Conservation (phyloP, 2,797 vertebrate genomes). For the Protosalanx chinensis region DNA sequence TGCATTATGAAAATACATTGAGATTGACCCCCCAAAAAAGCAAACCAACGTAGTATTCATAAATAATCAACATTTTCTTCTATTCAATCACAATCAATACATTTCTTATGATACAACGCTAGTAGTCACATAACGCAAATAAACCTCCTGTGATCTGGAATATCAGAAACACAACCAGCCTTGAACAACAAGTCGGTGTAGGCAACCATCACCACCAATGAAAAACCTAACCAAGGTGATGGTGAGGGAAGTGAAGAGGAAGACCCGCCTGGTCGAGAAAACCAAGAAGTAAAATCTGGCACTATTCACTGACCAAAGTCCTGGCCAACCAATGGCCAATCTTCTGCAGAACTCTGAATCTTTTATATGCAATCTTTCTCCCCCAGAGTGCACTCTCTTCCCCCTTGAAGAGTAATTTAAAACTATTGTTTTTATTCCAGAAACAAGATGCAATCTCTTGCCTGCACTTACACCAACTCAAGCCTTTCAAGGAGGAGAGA, state of each 20-base stretch:
- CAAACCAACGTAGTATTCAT: slow-evolving; percentile 69
- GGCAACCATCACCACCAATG: slow-evolving; percentile 26
- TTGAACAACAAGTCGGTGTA: slow-evolving; percentile 27
- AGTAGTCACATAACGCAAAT: slow-evolving; percentile 65
- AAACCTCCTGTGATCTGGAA: slow-evolving; percentile 43
- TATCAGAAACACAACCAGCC: slow-evolving; percentile 42
- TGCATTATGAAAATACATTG: slow-evolving; percentile 71
- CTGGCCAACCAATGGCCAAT: slow-evolving; percentile 25
- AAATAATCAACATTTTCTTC: slow-evolving; percentile 67
- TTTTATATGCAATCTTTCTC: slow-evolving; percentile 35
- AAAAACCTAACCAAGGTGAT: slow-evolving; percentile 31
- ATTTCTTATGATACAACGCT: slow-evolving; percentile 71
- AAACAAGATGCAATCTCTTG: not conserved
- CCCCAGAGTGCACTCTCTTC: not conserved
- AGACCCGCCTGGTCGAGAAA: slow-evolving; percentile 43
- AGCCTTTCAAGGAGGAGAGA: not conserved
- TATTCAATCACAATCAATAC: slow-evolving; percentile 56
- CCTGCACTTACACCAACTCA: not conserved
- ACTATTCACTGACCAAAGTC: slow-evolving; percentile 25
- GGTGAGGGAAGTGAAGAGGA: slow-evolving; percentile 20
- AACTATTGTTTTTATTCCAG: not conserved
- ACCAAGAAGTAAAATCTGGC: slow-evolving; percentile 25
- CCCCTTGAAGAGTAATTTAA: not conserved
- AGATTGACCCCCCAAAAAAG: slow-evolving; percentile 63
- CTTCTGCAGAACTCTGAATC: slow-evolving; percentile 28